Conservation (phyloP, 2,888 invertebrate species). For the Drosophila kuntzei region DNA sequence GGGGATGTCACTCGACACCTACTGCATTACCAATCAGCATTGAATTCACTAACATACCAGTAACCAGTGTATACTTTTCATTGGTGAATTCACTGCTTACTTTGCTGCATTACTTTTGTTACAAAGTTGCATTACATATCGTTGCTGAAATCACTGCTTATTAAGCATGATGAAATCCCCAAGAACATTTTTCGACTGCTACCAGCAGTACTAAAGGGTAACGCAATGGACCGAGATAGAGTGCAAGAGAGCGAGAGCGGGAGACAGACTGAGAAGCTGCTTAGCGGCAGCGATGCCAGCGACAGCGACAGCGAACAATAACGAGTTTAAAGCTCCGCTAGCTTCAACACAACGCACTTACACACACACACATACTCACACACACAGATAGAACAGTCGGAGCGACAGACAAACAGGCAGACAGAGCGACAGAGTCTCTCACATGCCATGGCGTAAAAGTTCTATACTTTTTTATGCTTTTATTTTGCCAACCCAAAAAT, state of each 20-base stretch:
- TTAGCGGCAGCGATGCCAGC: slow-evolving; percentile 33
- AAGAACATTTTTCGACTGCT: too few relatives aligned
- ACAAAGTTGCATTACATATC: too few relatives aligned
- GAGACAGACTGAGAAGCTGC: slow-evolving; percentile 55
- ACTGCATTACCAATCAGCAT: too few relatives aligned
- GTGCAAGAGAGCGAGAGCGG: slow-evolving; percentile 13
- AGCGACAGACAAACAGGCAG: slow-evolving; percentile 20
- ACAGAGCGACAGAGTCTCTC: slow-evolving; percentile 29
- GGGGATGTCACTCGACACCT: too few relatives aligned
- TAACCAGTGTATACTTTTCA: too few relatives aligned
- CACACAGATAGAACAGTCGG: slow-evolving; percentile 20
- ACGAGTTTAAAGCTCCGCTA: slow-evolving; percentile 76
- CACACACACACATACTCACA: slow-evolving; percentile 11
- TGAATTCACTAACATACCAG: too few relatives aligned
- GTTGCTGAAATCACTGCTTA: too few relatives aligned
- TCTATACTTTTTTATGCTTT: slow-evolving; percentile 65
- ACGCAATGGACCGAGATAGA: slow-evolving; percentile 30
- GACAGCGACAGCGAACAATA: slow-evolving; percentile 49
- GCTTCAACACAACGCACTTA: slow-evolving; percentile 53
- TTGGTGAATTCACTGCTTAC: too few relatives aligned
- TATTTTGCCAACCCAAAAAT: slow-evolving; percentile 69
- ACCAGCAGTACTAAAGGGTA: too few relatives aligned
- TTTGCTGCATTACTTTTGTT: too few relatives aligned
- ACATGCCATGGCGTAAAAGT: slow-evolving; percentile 64
- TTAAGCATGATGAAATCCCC: too few relatives aligned